Evolutionary conservation across 1,140 invertebrate genomes (phyloP).

Genomic region (Saccostrea echinata): DNA sequence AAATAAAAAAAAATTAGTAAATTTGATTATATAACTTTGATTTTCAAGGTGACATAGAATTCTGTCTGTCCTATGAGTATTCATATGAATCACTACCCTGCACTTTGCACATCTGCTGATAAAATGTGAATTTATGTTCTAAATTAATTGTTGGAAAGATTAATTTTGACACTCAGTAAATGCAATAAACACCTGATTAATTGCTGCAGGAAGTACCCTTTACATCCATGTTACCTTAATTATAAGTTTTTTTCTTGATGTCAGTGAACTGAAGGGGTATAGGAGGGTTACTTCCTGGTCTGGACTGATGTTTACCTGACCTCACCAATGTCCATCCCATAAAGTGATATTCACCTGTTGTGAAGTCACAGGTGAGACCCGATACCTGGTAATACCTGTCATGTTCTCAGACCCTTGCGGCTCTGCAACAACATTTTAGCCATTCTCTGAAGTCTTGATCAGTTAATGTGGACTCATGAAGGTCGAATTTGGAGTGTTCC

Average conservation of each 20-base stretch:
- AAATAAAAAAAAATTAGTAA: too few species aligned
- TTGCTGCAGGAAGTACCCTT: not conserved
- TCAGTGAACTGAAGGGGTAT: not conserved
- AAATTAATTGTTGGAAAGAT: too few species aligned
- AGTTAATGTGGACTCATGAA: not conserved
- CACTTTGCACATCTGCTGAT: too few species aligned
- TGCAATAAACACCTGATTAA: not conserved
- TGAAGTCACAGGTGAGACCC: not conserved
- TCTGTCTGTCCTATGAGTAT: too few species aligned
- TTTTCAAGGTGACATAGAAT: too few species aligned
- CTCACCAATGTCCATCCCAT: constrained; percentile 2
- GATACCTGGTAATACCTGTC: not conserved
- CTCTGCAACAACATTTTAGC: not conserved
- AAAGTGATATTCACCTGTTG: not conserved
- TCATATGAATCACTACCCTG: too few species aligned
- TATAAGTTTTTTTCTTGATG: not conserved
- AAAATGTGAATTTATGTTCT: too few species aligned
- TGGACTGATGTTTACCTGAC: not conserved
- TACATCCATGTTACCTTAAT: not conserved
- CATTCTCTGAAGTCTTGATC: not conserved
- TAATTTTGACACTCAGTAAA: too few species aligned
- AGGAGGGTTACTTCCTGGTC: not conserved
- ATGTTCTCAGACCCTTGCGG: not conserved
- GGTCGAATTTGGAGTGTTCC: not conserved
- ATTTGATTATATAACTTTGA: too few species aligned